Percentiles rank a stretch among this genome's conserved stretches.
phyloP scores from a whole-genome alignment of 2,113 vertebrate genomes.

The Guaruba guarouba region DNA sequence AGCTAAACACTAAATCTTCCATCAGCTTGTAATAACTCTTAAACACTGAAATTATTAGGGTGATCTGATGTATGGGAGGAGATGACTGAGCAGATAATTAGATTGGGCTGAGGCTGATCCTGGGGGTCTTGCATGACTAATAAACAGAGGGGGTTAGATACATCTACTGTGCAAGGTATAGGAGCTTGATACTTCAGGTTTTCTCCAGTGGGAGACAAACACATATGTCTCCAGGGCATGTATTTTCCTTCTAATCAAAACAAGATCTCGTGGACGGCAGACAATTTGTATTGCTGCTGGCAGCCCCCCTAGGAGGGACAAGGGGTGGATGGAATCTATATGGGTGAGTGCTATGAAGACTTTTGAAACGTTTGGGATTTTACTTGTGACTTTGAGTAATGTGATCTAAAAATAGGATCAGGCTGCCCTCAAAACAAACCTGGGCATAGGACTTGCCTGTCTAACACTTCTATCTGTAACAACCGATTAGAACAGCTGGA shows the following conservation, averaged over 20 bases:
- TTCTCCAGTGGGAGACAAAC: not conserved
- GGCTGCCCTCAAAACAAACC: not conserved
- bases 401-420: not conserved
- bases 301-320: accelerated
- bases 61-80: not conserved
- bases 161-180: not conserved
- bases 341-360: not conserved
- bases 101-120: not conserved
- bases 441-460: not conserved
- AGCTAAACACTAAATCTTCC: not conserved
- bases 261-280: not conserved
- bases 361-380: not conserved
- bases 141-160: not conserved
- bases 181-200: accelerated
- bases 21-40: not conserved
- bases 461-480: not conserved
- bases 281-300: not conserved
- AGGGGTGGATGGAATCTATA: not conserved
- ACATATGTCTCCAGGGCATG: not conserved
- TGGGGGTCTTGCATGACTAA: not conserved
- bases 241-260: not conserved
- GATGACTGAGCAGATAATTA: not conserved
- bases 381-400: not conserved
- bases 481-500: not conserved
- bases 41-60: not conserved